Evolutionary conservation across 2,113 vertebrate genomes (phyloP).

Genomic region (Menura novaehollandiae): DNA sequence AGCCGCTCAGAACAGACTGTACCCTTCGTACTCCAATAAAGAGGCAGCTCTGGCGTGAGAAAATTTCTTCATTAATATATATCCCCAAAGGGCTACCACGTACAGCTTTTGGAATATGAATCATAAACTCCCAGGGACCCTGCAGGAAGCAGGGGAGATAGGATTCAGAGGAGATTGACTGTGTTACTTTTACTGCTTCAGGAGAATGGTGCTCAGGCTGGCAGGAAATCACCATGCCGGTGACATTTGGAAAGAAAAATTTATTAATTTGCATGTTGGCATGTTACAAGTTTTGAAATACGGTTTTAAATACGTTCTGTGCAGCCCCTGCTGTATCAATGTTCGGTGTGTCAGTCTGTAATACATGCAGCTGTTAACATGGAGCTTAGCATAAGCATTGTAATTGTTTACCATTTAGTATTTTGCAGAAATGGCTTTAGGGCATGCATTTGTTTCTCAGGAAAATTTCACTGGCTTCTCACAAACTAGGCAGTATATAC

Average conservation of each 20-base stretch:
- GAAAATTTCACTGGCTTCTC: conserved; percentile 56
- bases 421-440: conserved; percentile 50
- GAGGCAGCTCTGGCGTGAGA: conserved; percentile 62
- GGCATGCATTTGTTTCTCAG: conserved; percentile 53
- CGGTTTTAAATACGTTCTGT: conserved; percentile 20
- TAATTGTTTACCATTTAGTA: conserved; percentile 66
- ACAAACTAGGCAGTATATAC: background rate
- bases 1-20: conserved; percentile 72
- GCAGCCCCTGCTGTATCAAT: background rate
- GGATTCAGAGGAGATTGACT: conserved; percentile 64
- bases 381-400: conserved; percentile 54
- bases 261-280: conserved; percentile 70
- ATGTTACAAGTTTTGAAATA: conserved; percentile 62
- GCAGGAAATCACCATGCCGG: conserved; percentile 56
- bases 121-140: conserved; percentile 58
- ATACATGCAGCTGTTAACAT: conserved; percentile 51
- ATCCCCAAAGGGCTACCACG: conserved; percentile 58
- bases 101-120: conserved; percentile 63
- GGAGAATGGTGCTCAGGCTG: conserved; percentile 45
- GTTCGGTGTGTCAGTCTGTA: background rate
- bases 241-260: conserved; percentile 67
- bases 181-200: conserved; percentile 56
- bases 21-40: conserved; percentile 69
- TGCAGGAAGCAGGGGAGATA: conserved; percentile 48
- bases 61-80: conserved; percentile 75